phyloP scores from a whole-genome alignment of 2,797 vertebrate species.

The Linurgus olivaceus region DNA sequence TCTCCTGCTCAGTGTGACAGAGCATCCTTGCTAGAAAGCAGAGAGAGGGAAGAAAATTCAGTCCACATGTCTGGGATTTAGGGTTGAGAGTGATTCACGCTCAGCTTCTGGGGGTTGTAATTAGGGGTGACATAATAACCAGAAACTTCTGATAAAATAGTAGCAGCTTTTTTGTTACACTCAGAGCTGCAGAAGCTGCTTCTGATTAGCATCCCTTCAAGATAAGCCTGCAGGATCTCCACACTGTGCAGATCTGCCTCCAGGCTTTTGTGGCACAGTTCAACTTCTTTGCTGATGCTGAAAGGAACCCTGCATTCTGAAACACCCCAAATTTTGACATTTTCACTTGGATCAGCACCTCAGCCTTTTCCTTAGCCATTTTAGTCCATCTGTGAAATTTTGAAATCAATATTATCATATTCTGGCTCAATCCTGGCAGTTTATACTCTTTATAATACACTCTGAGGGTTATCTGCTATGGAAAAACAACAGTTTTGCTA shows the following conservation, averaged over 20 bases:
- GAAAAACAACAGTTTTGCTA: background rate
- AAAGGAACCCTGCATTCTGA: background rate
- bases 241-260: background rate
- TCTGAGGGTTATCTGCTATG: background rate
- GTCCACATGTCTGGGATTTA: constrained; percentile 67
- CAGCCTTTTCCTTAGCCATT: background rate
- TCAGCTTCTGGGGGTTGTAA: constrained; percentile 66
- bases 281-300: background rate
- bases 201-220: constrained; percentile 7
- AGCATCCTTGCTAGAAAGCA: constrained; percentile 52
- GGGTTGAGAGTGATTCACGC: constrained; percentile 59
- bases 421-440: background rate
- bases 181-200: constrained; percentile 34
- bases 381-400: background rate
- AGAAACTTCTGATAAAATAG: constrained; percentile 54
- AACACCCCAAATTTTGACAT: background rate
- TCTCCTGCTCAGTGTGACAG: background rate
- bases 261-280: background rate
- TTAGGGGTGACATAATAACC: constrained; percentile 69
- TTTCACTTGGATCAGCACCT: background rate
- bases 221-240: constrained; percentile 2
- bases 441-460: background rate
- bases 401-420: background rate
- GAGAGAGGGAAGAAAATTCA: constrained; percentile 44
- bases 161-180: constrained; percentile 40